Conservation (phyloP, 2,888 invertebrate genomes). For the Anorthoa munda region DNA sequence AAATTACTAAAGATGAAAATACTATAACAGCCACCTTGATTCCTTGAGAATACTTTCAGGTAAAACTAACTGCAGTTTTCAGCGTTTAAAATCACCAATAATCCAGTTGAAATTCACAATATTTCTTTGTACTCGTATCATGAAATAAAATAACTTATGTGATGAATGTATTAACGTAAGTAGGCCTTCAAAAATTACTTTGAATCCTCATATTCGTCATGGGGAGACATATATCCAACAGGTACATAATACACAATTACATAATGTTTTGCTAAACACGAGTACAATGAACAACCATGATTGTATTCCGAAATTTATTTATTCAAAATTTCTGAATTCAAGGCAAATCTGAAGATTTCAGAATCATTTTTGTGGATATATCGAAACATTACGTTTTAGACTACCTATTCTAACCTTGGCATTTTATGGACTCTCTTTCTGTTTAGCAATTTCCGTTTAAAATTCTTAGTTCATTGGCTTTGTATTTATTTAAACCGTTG, state of each 20-base stretch:
- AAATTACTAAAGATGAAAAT: conserved; percentile 7
- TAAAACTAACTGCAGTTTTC: not conserved
- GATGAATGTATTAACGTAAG: not conserved
- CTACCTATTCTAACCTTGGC: not conserved
- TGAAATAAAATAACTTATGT: not conserved
- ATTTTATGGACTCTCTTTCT: not conserved
- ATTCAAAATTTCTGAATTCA: not conserved
- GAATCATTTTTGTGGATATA: not conserved
- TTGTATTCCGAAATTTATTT: not conserved
- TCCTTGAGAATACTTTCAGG: not conserved
- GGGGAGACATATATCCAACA: not conserved
- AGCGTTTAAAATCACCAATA: too few relatives aligned
- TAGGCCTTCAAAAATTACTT: not conserved
- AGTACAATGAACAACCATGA: not conserved
- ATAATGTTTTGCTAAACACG: not conserved
- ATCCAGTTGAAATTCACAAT: not conserved
- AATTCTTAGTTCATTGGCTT: not conserved
- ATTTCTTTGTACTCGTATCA: not conserved
- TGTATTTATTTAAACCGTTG: not conserved
- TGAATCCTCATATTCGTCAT: not conserved
- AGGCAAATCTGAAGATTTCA: not conserved
- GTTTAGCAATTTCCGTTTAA: not conserved
- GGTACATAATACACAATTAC: not conserved
- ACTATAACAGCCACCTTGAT: not conserved
- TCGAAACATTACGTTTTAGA: not conserved